Base-by-base conservation (phyloP, 2,888 invertebrate genomes). In the Parnassius apollo region DNA sequence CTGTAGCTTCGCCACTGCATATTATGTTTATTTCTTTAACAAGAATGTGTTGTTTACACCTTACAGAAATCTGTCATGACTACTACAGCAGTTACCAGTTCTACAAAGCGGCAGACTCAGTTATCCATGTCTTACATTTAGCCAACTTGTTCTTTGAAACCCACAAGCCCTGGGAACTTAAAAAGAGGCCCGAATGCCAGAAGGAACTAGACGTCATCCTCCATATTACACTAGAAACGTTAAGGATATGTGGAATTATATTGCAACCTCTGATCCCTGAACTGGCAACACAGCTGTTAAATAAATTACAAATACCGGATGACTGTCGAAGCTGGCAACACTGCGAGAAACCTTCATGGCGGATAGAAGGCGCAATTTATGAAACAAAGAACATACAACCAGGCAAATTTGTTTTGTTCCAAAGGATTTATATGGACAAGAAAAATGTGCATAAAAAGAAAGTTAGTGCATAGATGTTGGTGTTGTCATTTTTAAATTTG, bases 81-180 rank as follows among this genome's bases (percentile, higher is more conserved):
- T 94, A 95, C 85, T 98, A 96, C 85, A 88, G 93, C 58, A 93
- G 94, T 65, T 95, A 94, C 76, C 95, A 96, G 73, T 96, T 98
- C 86, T 96, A 98, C 90, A 95, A 95, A 84, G 97, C 94, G 0
- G 94, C 96, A 0, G 97, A 98, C 78, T 90, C 93, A 0, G 93
- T 96, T 0, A 95, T 98, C 83, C 88, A 93, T 11, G 93, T 94
- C 0, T 86, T 98, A 11, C 96, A 96, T 75, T 87, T 94, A 42
- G 95, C 96, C 18, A 99, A 99, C 90, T 89, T 94, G 65, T 97
- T 98, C 92, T 95, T 99, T 75, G 96, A 98, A 76, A 90, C 94
- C 3, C 93, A 95, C 71, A 95, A 96, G 80, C 99, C 99, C 0
- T 99, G 99, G 99, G 94, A 95, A 70, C 91, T 99, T 65, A 94